Evolutionary conservation across 2,888 invertebrate genomes (phyloP).

Genomic region (Notodromas monacha): DNA sequence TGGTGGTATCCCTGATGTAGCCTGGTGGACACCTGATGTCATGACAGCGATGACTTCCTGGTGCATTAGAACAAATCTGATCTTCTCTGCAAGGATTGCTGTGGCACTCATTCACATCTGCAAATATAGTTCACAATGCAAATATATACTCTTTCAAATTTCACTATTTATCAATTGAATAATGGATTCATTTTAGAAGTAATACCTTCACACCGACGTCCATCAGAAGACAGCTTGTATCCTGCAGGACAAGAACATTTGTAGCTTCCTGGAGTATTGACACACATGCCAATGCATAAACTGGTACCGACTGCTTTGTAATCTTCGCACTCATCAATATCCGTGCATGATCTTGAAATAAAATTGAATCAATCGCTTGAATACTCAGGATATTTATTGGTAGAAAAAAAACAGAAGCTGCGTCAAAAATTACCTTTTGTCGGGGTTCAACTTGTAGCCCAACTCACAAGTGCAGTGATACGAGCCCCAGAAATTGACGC

Average conservation of each 20-base stretch:
- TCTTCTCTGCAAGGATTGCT: neutral
- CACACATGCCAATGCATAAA: slow-evolving; percentile 34
- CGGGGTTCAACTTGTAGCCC: slow-evolving; percentile 40
- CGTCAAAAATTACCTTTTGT: slow-evolving; percentile 32
- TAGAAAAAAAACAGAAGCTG: too few relatives aligned
- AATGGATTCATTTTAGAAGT: too few relatives aligned
- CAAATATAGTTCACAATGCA: too few relatives aligned
- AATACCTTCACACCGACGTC: slow-evolving; percentile 45
- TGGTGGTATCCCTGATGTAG: slow-evolving; percentile 37
- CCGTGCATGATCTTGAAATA: slow-evolving; percentile 20
- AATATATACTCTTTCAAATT: too few relatives aligned
- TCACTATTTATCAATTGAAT: too few relatives aligned
- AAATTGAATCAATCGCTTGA: slow-evolving; percentile 11
- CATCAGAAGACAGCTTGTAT: slow-evolving; percentile 36
- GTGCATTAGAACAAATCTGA: slow-evolving; percentile 48
- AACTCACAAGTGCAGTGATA: slow-evolving; percentile 53
- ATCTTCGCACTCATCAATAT: slow-evolving; percentile 53
- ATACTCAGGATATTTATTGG: slow-evolving; percentile 17
- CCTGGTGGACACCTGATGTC: slow-evolving; percentile 49
- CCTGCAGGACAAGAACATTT: slow-evolving; percentile 44
- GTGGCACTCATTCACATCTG: slow-evolving; percentile 38
- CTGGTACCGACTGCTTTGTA: slow-evolving; percentile 27
- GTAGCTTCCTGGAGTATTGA: slow-evolving; percentile 59
- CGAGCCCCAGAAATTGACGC: slow-evolving; percentile 63
- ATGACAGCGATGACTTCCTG: slow-evolving; percentile 61